Percentiles rank a stretch among this genome's conserved stretches.
Evolutionary conservation across 2,888 invertebrate genomes (phyloP).

Genomic region (Phymatocera aterrima): DNA sequence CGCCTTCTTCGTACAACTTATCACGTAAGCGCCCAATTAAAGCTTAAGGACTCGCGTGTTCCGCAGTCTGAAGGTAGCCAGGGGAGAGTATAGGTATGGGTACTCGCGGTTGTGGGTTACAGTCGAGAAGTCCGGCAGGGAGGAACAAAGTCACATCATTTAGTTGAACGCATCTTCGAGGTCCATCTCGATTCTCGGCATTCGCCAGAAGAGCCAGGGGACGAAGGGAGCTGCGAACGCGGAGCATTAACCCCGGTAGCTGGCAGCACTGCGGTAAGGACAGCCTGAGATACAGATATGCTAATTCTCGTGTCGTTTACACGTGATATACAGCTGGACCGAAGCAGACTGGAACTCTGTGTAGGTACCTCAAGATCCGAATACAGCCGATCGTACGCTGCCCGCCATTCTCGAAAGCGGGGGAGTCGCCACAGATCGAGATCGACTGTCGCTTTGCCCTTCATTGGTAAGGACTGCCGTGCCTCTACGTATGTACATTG

Average conservation of each 20-base stretch:
- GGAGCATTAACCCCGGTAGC: constrained; percentile 63
- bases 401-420: constrained; percentile 38
- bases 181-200: constrained; percentile 43
- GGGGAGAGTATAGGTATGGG: neutral
- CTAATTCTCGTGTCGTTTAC: constrained; percentile 69
- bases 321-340: constrained; percentile 68
- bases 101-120: neutral
- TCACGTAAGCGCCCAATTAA: constrained; percentile 44
- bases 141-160: constrained; percentile 43
- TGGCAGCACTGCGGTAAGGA: constrained; percentile 57
- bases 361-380: neutral
- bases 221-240: too few relatives aligned
- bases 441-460: constrained; percentile 33
- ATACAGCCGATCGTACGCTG: neutral
- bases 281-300: constrained; percentile 68
- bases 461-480: constrained; percentile 1
- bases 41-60: constrained; percentile 42
- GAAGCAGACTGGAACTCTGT: constrained; percentile 57
- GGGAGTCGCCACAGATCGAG: constrained; percentile 29
- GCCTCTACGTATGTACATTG: neutral
- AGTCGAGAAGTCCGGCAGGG: constrained; percentile 23
- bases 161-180: constrained; percentile 42
- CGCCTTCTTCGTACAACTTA: constrained; percentile 42
- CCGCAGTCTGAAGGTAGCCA: constrained; percentile 6
- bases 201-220: neutral